A percentile compares a stretch with the other conserved stretches of the same genome.
These are phyloP conservation scores for Drosophila nasuta DNA, from an alignment of 1,140 invertebrate genomes.

Conservation along the genomic window DNA sequence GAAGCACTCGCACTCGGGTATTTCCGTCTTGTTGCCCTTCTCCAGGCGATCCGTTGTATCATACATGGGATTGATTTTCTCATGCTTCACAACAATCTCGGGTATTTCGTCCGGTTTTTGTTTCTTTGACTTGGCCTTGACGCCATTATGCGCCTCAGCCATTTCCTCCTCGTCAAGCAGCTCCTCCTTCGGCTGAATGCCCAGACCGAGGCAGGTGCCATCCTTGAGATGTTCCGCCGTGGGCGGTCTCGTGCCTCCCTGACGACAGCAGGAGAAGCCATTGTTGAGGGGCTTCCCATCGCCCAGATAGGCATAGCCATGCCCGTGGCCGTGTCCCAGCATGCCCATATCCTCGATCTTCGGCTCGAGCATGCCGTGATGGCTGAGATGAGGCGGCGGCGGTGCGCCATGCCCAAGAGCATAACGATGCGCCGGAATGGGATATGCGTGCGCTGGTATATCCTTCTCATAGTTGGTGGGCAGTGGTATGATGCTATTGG, in stretches of 20 bases:
- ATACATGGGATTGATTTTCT: conserved; percentile 83
- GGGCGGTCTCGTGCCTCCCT: conserved; percentile 89
- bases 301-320: conserved; percentile 87
- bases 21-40: conserved; percentile 89
- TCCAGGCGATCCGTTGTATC: conserved; percentile 82
- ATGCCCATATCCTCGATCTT: conserved; percentile 80
- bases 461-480: conserved; percentile 84
- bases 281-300: conserved; percentile 86
- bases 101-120: conserved; percentile 75
- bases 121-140: conserved; percentile 71
- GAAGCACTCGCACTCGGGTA: conserved; percentile 94
- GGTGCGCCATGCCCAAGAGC: conserved; percentile 65
- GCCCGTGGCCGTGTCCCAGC: conserved; percentile 53
- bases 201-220: conserved; percentile 89
- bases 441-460: conserved; percentile 83
- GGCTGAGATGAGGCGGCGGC: conserved; percentile 59
- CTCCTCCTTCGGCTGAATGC: conserved; percentile 90
- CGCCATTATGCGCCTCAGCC: conserved; percentile 61
- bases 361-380: conserved; percentile 76
- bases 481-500: conserved; percentile 80
- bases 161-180: conserved; percentile 86
- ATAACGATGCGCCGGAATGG: conserved; percentile 83
- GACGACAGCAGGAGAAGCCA: conserved; percentile 90
- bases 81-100: conserved; percentile 80
- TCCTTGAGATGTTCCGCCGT: conserved; percentile 90